A percentile compares a stretch with the other conserved stretches of the same genome.
phyloP scores from a whole-genome alignment of 2,797 vertebrate genomes.

The Paguma larvata region DNA sequence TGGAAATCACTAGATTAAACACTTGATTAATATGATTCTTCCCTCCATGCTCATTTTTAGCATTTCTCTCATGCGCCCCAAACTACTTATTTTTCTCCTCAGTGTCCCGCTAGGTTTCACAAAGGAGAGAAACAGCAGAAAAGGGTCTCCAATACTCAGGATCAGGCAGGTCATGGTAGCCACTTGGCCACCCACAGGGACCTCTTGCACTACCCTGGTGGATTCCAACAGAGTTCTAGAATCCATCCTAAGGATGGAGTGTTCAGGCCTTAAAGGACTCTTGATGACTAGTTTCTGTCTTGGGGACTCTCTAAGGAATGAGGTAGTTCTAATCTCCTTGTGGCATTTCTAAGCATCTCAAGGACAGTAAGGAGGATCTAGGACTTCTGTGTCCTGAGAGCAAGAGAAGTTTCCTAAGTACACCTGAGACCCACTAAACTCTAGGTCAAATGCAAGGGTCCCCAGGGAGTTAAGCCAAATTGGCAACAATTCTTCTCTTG shows the following conservation, averaged over 20 bases:
- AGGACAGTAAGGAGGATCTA: neutral
- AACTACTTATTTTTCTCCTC: neutral
- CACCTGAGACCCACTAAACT: neutral
- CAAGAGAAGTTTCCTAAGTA: neutral
- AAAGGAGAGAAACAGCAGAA: neutral
- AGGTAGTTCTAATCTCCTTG: neutral
- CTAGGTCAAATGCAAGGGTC: neutral
- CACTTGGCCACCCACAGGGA: neutral
- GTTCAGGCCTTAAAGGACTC: neutral
- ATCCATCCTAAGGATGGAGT: neutral
- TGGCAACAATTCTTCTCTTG: neutral
- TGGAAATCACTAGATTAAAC: neutral
- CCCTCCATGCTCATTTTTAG: neutral
- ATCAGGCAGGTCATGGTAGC: neutral
- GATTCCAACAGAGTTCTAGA: neutral
- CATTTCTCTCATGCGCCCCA: neutral
- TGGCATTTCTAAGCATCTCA: neutral
- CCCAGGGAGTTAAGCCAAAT: neutral
- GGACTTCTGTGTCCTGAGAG: neutral
- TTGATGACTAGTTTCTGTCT: neutral
- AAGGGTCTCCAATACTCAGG: neutral
- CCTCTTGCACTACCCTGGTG: neutral
- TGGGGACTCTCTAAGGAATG: neutral
- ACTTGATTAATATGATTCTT: neutral
- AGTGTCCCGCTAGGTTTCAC: neutral